These are phyloP conservation scores for Hypocryptadius cinnamomeus DNA, from an alignment of 2,113 vertebrate species.

Conservation along the genomic window DNA sequence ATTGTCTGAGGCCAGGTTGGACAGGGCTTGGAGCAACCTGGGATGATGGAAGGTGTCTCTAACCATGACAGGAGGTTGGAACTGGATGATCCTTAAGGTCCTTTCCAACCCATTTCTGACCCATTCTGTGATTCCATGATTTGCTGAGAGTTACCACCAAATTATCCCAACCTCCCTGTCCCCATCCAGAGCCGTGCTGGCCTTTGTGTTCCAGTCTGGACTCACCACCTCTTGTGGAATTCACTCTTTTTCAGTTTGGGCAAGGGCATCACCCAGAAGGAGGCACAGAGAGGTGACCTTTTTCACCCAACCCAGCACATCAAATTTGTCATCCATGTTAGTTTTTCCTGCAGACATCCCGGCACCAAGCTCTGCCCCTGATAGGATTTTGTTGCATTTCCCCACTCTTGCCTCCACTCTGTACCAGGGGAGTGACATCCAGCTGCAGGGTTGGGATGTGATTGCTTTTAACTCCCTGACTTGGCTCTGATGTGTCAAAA, in stretches of 20 bases:
- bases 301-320: background rate
- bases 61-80: background rate
- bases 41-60: background rate
- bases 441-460: background rate
- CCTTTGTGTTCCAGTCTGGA: background rate
- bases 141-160: background rate
- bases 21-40: rapidly evolving
- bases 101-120: background rate
- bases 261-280: background rate
- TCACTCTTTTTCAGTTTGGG: background rate
- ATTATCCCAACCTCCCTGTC: background rate
- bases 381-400: background rate
- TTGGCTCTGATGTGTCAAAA: background rate
- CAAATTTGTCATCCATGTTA: background rate
- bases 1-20: rapidly evolving
- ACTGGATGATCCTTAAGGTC: background rate
- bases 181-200: background rate
- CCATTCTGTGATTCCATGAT: background rate
- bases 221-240: background rate
- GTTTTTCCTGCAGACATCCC: background rate
- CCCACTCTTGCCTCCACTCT: background rate
- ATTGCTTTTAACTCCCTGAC: background rate
- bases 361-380: background rate
- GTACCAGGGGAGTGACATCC: background rate
- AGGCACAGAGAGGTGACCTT: background rate